These are phyloP conservation scores for Anoura caudifer DNA, from an alignment of 2,113 vertebrate genomes.

Conservation along the genomic window DNA sequence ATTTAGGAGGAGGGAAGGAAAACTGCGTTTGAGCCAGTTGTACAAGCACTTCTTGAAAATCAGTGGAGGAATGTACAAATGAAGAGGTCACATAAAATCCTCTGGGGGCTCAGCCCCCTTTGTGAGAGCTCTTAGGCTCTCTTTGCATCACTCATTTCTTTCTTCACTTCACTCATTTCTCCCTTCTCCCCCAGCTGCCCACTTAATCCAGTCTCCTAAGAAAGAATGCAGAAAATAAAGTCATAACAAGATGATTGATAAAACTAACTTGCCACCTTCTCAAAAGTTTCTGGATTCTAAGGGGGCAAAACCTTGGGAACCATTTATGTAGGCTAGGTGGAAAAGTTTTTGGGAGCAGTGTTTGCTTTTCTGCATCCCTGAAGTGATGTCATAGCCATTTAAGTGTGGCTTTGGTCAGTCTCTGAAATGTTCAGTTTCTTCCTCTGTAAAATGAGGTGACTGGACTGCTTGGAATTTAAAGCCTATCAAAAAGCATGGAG, in stretches of 20 bases:
- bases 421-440: background rate
- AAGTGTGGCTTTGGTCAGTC: background rate
- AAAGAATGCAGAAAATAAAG: background rate
- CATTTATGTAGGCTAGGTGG: background rate
- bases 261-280: background rate
- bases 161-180: background rate
- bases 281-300: background rate
- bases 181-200: background rate
- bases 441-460: background rate
- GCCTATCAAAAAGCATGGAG: background rate
- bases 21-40: background rate
- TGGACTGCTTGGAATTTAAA: background rate
- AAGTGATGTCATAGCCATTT: background rate
- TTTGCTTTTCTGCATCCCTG: background rate
- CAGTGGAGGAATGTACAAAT: background rate
- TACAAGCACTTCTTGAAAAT: background rate
- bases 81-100: background rate
- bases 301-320: background rate
- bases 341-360: background rate
- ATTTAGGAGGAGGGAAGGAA: slow-evolving; percentile 7
- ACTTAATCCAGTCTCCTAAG: background rate
- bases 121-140: background rate
- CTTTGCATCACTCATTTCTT: background rate
- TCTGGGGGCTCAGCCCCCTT: background rate
- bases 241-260: background rate